phyloP scores from a whole-genome alignment of 2,797 vertebrate species.

The Pangasius larnaudii region DNA sequence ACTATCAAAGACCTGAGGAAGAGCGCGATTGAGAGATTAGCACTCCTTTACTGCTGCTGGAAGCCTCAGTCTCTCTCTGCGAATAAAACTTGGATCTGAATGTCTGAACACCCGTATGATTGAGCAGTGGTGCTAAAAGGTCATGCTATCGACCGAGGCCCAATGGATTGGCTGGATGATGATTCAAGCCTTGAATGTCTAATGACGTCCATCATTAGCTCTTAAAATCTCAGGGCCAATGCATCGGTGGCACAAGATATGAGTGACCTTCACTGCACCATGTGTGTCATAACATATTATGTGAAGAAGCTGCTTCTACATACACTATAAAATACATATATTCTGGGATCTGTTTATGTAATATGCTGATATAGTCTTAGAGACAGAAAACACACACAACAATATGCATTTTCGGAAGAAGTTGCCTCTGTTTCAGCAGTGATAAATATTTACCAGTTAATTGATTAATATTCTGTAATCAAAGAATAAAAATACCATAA shows the following conservation, averaged over 20 bases:
- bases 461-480: slow-evolving; percentile 61
- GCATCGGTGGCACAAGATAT: slow-evolving; percentile 19
- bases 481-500: slow-evolving; percentile 43
- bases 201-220: slow-evolving; percentile 60
- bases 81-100: slow-evolving; percentile 54
- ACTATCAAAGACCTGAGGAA: slow-evolving; percentile 56
- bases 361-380: background rate
- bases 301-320: background rate
- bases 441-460: slow-evolving; percentile 57
- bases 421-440: slow-evolving; percentile 63
- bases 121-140: slow-evolving; percentile 59
- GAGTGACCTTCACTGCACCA: slow-evolving; percentile 26
- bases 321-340: background rate
- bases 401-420: slow-evolving; percentile 30
- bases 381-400: background rate
- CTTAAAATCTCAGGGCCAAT: slow-evolving; percentile 45
- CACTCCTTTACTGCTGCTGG: slow-evolving; percentile 49
- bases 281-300: background rate
- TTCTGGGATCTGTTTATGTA: background rate
- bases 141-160: slow-evolving; percentile 57
- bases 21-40: slow-evolving; percentile 58
- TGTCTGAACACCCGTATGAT: slow-evolving; percentile 54
- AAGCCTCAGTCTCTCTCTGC: slow-evolving; percentile 42
- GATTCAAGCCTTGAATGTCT: slow-evolving; percentile 57
- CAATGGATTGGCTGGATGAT: slow-evolving; percentile 52